Evolutionary conservation across 2,797 vertebrate genomes (phyloP).

Genomic region (Cottoperca gobio): DNA sequence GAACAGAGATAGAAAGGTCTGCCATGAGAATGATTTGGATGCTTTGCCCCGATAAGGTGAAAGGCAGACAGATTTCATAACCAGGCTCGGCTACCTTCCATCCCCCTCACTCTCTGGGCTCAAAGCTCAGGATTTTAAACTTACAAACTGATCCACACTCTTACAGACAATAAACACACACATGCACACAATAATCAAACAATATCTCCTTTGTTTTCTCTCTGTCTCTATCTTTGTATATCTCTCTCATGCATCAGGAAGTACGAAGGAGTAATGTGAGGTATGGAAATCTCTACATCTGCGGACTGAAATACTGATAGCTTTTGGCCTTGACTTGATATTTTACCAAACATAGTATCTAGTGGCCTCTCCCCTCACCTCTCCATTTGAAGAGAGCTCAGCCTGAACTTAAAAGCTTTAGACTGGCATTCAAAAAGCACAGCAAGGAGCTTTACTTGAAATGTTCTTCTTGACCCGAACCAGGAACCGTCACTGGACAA

Average conservation of each 20-base stretch:
- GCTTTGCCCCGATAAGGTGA: constrained; percentile 14
- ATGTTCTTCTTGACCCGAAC: constrained; percentile 34
- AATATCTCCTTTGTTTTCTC: neutral
- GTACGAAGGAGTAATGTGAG: constrained; percentile 2
- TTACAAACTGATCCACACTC: neutral
- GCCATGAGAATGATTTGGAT: constrained; percentile 1
- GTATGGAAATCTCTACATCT: constrained; percentile 12
- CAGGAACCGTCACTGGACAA: constrained; percentile 15
- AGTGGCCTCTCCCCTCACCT: constrained; percentile 36
- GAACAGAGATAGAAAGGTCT: neutral
- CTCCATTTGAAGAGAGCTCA: constrained; percentile 42
- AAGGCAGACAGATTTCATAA: constrained; percentile 6
- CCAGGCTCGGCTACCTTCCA: constrained; percentile 7
- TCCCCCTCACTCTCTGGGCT: constrained; percentile 16
- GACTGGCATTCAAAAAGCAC: constrained; percentile 51
- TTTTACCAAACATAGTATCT: constrained; percentile 72
- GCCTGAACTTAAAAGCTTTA: constrained; percentile 56
- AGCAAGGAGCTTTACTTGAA: constrained; percentile 44
- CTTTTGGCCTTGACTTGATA: constrained; percentile 58
- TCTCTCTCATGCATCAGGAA: constrained; percentile 13
- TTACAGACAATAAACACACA: neutral
- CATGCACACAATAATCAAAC: neutral
- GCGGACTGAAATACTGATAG: constrained; percentile 31
- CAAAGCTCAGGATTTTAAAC: constrained; percentile 15
- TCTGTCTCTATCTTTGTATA: constrained; percentile 12